phyloP scores from a whole-genome alignment of 2,888 invertebrate genomes.

The Cataglyphis cursor region DNA sequence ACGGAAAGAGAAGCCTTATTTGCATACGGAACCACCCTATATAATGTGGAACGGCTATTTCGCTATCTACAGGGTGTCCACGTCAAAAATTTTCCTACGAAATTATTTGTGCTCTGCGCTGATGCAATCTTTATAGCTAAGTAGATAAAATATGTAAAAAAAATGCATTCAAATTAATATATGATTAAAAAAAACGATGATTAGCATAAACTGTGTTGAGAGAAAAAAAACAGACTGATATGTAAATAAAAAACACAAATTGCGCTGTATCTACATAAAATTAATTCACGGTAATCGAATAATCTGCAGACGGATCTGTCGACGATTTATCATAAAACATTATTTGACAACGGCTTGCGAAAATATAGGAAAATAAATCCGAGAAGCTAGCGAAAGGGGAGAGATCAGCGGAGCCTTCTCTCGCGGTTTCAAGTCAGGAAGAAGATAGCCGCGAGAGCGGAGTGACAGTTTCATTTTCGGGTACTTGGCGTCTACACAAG shows the following conservation, averaged over 20 bases:
- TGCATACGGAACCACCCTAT: slow-evolving; percentile 83
- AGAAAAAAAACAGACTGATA: background rate
- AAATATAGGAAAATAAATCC: slow-evolving; percentile 52
- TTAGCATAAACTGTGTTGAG: background rate
- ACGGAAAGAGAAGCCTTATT: slow-evolving; percentile 79
- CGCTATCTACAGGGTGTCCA: slow-evolving; percentile 68
- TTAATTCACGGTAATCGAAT: background rate
- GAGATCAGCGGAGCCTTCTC: slow-evolving; percentile 57
- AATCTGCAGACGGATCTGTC: slow-evolving; percentile 8
- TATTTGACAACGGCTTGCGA: slow-evolving; percentile 23
- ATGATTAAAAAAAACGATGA: background rate
- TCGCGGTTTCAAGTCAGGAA: slow-evolving; percentile 33
- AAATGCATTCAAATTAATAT: background rate
- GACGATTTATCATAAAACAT: slow-evolving; percentile 29
- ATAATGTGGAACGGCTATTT: slow-evolving; percentile 78
- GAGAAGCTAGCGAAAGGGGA: slow-evolving; percentile 40
- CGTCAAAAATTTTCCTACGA: slow-evolving; percentile 21
- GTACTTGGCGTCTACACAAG: slow-evolving; percentile 58
- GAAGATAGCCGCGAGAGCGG: slow-evolving; percentile 57
- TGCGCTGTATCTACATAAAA: background rate
- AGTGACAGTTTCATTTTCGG: slow-evolving; percentile 82
- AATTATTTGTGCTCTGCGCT: background rate
- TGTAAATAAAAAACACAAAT: background rate
- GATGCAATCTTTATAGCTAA: background rate
- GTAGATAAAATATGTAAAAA: background rate